Conservation (phyloP, 2,797 vertebrate genomes). For the Xyrichtys novacula region DNA sequence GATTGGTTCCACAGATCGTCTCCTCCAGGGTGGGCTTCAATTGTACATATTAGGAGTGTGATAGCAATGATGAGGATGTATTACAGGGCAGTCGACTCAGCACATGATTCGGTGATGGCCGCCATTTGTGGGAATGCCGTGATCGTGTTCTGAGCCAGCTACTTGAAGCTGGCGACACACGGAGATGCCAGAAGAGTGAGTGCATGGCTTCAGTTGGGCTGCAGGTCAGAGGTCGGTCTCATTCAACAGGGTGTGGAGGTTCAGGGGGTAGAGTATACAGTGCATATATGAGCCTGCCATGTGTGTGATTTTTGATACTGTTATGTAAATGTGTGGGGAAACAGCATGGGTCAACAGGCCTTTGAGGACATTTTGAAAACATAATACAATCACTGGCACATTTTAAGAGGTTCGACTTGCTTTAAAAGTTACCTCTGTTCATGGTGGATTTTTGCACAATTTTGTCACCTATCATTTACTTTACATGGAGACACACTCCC, state of each 20-base stretch:
- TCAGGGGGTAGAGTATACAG: background rate
- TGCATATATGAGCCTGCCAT: background rate
- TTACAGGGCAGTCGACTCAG: slow-evolving; percentile 11
- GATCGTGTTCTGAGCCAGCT: background rate
- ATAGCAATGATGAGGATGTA: background rate
- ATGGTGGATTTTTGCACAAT: too few species aligned
- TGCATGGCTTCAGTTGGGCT: slow-evolving; percentile 5
- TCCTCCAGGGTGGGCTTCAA: background rate
- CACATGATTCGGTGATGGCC: background rate
- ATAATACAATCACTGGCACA: too few species aligned
- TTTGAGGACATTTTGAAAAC: too few species aligned
- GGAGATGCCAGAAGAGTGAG: slow-evolving; percentile 44
- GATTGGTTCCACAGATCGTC: background rate
- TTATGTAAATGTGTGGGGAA: background rate
- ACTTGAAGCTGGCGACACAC: slow-evolving; percentile 23
- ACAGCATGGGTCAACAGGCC: background rate
- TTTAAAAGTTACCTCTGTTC: too few species aligned
- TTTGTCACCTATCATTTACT: too few species aligned
- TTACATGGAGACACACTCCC: too few species aligned
- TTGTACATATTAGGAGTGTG: slow-evolving; percentile 16
- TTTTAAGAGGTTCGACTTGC: too few species aligned
- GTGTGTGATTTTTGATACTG: slow-evolving; percentile 29
- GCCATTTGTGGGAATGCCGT: slow-evolving; percentile 36
- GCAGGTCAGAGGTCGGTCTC: slow-evolving; percentile 37
- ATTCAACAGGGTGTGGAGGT: slow-evolving; percentile 10